Percentiles rank a stretch among this genome's conserved stretches.
Conservation (phyloP, 2,888 invertebrate species). For the Trichacis sp. region DNA sequence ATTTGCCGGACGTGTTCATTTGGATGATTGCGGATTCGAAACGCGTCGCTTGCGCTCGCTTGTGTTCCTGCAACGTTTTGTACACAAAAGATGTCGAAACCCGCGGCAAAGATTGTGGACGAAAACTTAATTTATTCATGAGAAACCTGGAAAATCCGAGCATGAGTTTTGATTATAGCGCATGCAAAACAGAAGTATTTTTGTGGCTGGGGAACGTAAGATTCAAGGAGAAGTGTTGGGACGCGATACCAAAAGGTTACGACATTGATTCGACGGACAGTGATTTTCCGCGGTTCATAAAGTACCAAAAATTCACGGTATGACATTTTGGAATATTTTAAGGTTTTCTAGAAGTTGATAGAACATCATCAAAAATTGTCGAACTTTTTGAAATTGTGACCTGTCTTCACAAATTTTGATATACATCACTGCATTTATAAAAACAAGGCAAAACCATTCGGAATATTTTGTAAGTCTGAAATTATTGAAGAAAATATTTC, state of each 20-base stretch:
- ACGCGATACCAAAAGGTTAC: slow-evolving; percentile 60
- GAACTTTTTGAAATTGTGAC: too few relatives aligned
- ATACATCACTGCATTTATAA: too few relatives aligned
- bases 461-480: too few relatives aligned
- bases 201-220: slow-evolving; percentile 62
- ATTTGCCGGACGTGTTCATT: slow-evolving; percentile 73
- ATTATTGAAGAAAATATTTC: too few relatives aligned
- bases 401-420: too few relatives aligned
- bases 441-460: too few relatives aligned
- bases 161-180: slow-evolving; percentile 47
- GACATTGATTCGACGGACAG: slow-evolving; percentile 47
- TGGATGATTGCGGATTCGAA: slow-evolving; percentile 72
- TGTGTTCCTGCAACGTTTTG: slow-evolving; percentile 69
- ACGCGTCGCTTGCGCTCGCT: slow-evolving; percentile 71
- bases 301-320: slow-evolving; percentile 43
- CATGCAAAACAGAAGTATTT: slow-evolving; percentile 61
- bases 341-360: too few relatives aligned
- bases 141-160: slow-evolving; percentile 46
- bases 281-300: slow-evolving; percentile 57
- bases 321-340: too few relatives aligned
- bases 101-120: slow-evolving; percentile 70
- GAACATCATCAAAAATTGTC: too few relatives aligned
- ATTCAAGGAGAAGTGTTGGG: slow-evolving; percentile 58
- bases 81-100: slow-evolving; percentile 69
- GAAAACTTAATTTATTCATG: slow-evolving; percentile 60